Evolutionary conservation across 2,888 invertebrate genomes (phyloP), one percentile per base, ranked within the genome.

Genomic region (Apotomis betuletana): DNA sequence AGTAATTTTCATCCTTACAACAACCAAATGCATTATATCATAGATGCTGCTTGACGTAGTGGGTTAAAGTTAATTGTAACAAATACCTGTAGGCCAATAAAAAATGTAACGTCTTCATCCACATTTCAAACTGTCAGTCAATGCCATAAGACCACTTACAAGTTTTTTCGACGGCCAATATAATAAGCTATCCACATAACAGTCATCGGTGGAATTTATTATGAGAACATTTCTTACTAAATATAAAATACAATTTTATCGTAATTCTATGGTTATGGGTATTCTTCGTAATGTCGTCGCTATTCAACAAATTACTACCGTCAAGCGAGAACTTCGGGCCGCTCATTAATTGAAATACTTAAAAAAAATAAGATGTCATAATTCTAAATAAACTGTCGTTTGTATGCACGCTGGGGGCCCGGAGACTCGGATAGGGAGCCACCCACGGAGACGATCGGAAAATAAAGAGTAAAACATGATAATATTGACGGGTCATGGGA

Each of bases 291-390:
- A 62, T 61, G 57, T 67, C 51, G 12, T 51, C 57, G 67, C 57
- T 44, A 82, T 82, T 83, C 80, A 81, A 88, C 79, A 87, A 88
- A 90, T 88, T 83, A 85, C 87, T 87, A 86, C 88, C 85, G 86
- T 85, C 85, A 27, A 15, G 15, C 51, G 52, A 59, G 51, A 67
- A 63, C 70, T 57, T 65, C 73, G 74, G 73, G 65, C 69, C 74
- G 74, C 83, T 88, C 87, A 90, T 91, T 91, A 88, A 91, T 91
- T 90, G 83, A 79, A 89, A 89, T 87, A 84, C 82, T 87, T 84
- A 82, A 81, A 80, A 80, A 80, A 83, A 83, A 89, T 86, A 85
- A 86, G 85, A 86, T 80, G 86, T 86, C 86, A 86, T 87, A 85
- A 85, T 82, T 86, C 77, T 80, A 81, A 84, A 83, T 84, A 86